Conservation (phyloP, 2,113 vertebrate species). For the Lonchura striata region DNA sequence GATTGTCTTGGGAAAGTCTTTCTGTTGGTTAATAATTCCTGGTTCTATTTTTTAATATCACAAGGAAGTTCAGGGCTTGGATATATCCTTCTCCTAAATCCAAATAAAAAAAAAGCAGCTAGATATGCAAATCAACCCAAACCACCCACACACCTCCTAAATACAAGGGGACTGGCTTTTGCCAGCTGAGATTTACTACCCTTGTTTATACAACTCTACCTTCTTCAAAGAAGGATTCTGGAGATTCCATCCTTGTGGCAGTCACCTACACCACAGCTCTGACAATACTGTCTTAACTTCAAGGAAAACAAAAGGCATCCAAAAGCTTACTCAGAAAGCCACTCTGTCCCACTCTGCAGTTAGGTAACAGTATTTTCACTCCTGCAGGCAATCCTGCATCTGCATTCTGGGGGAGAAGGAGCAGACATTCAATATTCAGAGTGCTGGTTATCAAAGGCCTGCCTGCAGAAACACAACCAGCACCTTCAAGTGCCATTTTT, state of each 20-base stretch:
- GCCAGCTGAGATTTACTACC: neutral
- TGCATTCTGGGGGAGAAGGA: neutral
- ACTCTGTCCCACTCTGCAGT: neutral
- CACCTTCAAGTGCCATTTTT: neutral
- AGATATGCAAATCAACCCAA: neutral
- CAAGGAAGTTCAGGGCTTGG: neutral
- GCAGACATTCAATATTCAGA: neutral
- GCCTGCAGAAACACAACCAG: neutral
- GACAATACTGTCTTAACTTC: neutral
- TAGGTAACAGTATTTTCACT: neutral
- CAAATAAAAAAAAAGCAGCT: constrained; percentile 2
- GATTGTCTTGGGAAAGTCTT: neutral
- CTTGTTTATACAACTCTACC: neutral
- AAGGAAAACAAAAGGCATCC: neutral
- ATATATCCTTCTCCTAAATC: neutral
- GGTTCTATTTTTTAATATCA: neutral
- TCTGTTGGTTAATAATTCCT: neutral
- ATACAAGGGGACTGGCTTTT: neutral
- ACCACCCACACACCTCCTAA: neutral
- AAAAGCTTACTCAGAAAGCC: neutral
- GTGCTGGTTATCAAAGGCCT: neutral
- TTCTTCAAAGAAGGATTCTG: neutral
- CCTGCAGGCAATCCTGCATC: neutral
- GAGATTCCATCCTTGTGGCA: neutral
- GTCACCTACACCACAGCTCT: neutral